A percentile compares a stretch with the other conserved stretches of the same genome.
These are phyloP conservation scores for Drosophila ficusphila DNA, from an alignment of 1,140 invertebrate species.

Conservation along the genomic window DNA sequence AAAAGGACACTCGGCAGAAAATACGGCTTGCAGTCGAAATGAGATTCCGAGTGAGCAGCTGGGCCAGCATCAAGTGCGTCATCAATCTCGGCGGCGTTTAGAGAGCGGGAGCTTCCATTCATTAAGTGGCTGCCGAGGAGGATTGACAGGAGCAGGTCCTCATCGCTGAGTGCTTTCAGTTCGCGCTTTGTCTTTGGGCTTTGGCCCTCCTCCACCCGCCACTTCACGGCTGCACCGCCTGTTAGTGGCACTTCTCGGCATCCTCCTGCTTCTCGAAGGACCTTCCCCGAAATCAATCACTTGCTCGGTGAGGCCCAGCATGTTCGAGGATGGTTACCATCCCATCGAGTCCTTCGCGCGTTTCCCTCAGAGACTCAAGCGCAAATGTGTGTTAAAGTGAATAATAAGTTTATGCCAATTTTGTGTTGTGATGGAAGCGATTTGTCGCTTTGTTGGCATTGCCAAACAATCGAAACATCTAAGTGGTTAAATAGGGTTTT, in stretches of 20 bases:
- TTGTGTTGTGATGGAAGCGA: conserved; percentile 21
- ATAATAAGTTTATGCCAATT: conserved; percentile 47
- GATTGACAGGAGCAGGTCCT: conserved; percentile 18
- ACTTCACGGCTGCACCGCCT: conserved; percentile 61
- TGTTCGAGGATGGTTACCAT: conserved; percentile 36
- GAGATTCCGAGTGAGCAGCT: conserved; percentile 34
- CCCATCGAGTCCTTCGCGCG: conserved; percentile 31
- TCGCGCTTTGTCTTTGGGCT: conserved; percentile 73
- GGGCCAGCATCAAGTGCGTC: conserved; percentile 71
- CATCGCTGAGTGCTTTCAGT: conserved; percentile 62
- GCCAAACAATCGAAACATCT: not conserved
- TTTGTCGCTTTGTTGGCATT: conserved; percentile 7
- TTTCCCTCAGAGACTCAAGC: conserved; percentile 5
- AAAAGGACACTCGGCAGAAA: conserved; percentile 46
- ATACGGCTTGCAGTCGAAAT: conserved; percentile 48
- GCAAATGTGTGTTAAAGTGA: conserved; percentile 36
- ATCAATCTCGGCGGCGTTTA: conserved; percentile 67
- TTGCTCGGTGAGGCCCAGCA: conserved; percentile 50
- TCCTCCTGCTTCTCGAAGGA: conserved; percentile 23
- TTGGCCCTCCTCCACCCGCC: not conserved
- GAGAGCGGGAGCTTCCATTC: conserved; percentile 61
- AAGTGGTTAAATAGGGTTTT: not conserved
- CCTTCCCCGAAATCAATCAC: conserved; percentile 63
- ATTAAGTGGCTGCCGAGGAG: conserved; percentile 54
- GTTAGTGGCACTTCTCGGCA: conserved; percentile 65